Base-by-base conservation (phyloP, 2,888 invertebrate genomes). In the Lochmaea crataegi region DNA sequence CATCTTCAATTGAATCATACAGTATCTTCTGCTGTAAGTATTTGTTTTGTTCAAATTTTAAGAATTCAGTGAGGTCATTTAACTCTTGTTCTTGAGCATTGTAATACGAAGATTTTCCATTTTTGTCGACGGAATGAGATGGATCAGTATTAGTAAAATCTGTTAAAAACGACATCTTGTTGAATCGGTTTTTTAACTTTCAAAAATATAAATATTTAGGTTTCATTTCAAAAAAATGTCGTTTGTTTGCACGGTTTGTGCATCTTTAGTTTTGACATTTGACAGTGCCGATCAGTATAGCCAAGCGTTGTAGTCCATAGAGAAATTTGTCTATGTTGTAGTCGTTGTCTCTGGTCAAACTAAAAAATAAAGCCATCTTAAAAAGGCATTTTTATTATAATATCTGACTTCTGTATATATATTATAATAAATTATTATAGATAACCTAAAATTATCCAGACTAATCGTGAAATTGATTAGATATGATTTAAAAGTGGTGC, bases 11-110 rank as follows among this genome's bases (percentile, higher is more conserved):
- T 16, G 79, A 76, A 65, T 84, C 82, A 71, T 78, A 76, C 58
- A 85, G 71, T 41, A 83, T 81, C 76, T 83, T 82, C 71, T 81
- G 80, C 71, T 81, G 70, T 61, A 78, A 68, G 76, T 82, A 82
- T 68, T 81, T 83, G 65, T 73, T 76, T 57, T 80, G 76, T 75
- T 84, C 83, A 10, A 76, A 73, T 76, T 82, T 82, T 38, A 85
- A 75, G 69, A 79, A 78, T 76, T 83, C 78, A 16, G 78, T 76
- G 22, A 80, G 73, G 76, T 84, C 80, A 60, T 79, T 82, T 45
- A 83, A 74, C 76, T 83, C 82, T 75, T 83, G 80, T 72, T 78
- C 74, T 58, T 76, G 77, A 48, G 76, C 77, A 72, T 76, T 66
- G 56, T 32, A 75, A 51, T 56, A 73, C 32, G 65, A 45, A 65